phyloP scores from a whole-genome alignment of 2,113 vertebrate species.

The human (Homo sapiens) region DNA sequence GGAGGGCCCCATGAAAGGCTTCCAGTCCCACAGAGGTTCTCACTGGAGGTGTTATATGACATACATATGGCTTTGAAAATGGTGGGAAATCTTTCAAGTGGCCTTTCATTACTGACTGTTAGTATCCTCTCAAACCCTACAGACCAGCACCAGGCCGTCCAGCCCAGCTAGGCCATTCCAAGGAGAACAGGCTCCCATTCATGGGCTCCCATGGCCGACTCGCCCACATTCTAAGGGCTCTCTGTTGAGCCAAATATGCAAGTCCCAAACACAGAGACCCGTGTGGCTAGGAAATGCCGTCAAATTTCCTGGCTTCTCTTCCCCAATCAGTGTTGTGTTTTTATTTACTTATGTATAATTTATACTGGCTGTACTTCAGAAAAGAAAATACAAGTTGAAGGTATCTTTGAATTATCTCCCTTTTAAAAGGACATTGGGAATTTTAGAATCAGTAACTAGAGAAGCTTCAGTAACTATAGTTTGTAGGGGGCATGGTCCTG shows the following conservation, averaged over 20 bases:
- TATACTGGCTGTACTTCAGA: not conserved
- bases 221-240: not conserved
- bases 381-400: conserved; percentile 33
- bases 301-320: conserved; percentile 22
- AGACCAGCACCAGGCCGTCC: not conserved
- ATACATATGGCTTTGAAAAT: not conserved
- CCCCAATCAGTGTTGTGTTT: not conserved
- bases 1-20: not conserved
- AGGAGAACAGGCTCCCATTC: conserved; percentile 49
- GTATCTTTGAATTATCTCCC: not conserved
- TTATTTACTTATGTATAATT: conserved; percentile 6
- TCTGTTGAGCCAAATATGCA: conserved; percentile 15
- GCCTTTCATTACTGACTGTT: conserved; percentile 33
- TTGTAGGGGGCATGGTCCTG: not conserved
- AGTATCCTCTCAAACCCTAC: not conserved
- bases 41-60: not conserved
- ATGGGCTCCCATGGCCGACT: not conserved
- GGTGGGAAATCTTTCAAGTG: not conserved
- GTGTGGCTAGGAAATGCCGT: conserved; percentile 40
- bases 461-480: not conserved
- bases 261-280: conserved; percentile 3
- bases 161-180: not conserved
- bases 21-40: not conserved
- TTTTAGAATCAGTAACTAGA: not conserved
- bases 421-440: not conserved